These are phyloP conservation scores for Alitta virens DNA, from an alignment of 2,888 invertebrate species.

Conservation along the genomic window DNA sequence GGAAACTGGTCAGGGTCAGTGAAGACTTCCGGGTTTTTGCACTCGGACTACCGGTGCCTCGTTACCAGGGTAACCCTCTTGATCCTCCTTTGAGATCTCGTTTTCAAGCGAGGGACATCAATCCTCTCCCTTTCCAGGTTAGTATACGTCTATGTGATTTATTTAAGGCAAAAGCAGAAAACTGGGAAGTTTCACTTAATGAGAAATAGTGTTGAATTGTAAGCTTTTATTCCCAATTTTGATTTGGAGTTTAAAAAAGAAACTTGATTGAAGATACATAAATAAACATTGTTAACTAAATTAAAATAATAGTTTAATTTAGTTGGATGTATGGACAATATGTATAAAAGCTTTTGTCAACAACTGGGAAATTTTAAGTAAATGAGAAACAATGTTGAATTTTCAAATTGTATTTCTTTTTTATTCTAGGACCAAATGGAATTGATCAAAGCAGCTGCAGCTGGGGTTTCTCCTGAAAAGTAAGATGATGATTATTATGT, in stretches of 20 bases:
- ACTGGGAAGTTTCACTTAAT: too few species aligned
- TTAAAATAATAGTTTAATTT: too few species aligned
- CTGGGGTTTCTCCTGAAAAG: conserved; percentile 24
- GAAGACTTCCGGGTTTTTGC: conserved; percentile 75
- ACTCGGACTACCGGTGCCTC: conserved; percentile 53
- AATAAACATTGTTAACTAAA: too few species aligned
- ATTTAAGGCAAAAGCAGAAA: too few species aligned
- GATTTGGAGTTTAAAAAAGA: neutral
- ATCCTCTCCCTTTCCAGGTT: conserved; percentile 61
- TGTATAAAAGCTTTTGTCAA: too few species aligned
- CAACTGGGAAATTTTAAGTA: too few species aligned
- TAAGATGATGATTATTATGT: conserved; percentile 2
- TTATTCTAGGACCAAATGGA: conserved; percentile 37
- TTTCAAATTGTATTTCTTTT: neutral
- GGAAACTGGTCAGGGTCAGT: conserved; percentile 88
- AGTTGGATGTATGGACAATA: too few species aligned
- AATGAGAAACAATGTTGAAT: too few species aligned
- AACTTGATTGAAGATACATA: too few species aligned
- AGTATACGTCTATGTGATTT: too few species aligned
- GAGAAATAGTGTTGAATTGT: too few species aligned
- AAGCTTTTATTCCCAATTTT: too few species aligned
- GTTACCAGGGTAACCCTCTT: conserved; percentile 76
- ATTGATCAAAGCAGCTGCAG: conserved; percentile 19
- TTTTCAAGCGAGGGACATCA: conserved; percentile 87
- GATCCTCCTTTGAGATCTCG: conserved; percentile 93